These are phyloP conservation scores for Agapetus fuscipes DNA, from an alignment of 2,888 invertebrate genomes.

Conservation along the genomic window DNA sequence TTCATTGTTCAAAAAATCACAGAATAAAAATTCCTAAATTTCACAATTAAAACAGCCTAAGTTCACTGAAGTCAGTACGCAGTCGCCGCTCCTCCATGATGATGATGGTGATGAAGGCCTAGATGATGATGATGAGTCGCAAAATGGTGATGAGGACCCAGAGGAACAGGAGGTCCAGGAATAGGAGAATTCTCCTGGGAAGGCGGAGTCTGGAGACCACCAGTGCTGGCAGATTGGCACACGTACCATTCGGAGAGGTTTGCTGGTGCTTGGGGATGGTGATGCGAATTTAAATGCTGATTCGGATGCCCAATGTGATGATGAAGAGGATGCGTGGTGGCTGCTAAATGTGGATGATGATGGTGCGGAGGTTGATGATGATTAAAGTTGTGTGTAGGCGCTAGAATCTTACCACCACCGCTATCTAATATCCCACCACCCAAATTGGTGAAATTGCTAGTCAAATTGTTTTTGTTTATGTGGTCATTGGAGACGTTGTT, in stretches of 20 bases:
- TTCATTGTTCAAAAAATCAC: no score
- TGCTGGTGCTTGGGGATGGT: conserved; percentile 38
- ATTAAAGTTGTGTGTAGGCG: conserved; percentile 8
- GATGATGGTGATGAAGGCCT: conserved; percentile 52
- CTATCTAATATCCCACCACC: no score
- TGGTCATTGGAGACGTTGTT: conserved; percentile 33
- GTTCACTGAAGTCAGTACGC: conserved; percentile 62
- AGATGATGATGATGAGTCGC: conserved; percentile 56
- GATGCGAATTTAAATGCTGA: conserved; percentile 25
- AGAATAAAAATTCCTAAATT: no score
- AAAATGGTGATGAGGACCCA: conserved; percentile 34
- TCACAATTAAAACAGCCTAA: no score
- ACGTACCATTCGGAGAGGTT: conserved; percentile 74
- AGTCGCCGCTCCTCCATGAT: conserved; percentile 55
- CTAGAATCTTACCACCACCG: no score
- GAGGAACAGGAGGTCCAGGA: conserved; percentile 42
- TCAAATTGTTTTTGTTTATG: no score
- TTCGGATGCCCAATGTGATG: conserved; percentile 28
- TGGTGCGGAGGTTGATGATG: conserved; percentile 30
- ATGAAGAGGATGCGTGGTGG: conserved; percentile 29
- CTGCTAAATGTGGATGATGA: no score
- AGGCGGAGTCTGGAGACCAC: conserved; percentile 59
- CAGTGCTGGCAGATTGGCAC: conserved; percentile 58
- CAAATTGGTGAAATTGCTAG: no score
- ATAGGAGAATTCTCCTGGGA: conserved; percentile 57